Conservation (phyloP, 2,797 vertebrate genomes). For the Enteromius afrohamiltoni region DNA sequence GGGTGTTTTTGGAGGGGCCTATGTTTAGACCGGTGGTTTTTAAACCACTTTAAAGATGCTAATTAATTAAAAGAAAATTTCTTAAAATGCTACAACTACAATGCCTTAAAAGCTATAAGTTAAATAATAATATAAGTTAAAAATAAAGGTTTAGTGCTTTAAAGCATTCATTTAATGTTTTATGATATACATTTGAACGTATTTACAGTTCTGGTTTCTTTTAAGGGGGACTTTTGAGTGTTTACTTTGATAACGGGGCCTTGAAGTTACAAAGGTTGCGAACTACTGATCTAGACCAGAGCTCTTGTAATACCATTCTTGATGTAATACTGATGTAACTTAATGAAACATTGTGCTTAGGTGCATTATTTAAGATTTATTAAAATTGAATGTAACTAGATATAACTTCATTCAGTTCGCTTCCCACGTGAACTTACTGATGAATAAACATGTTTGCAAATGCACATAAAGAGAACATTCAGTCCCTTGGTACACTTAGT, state of each 20-base stretch:
- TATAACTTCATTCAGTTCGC: neutral
- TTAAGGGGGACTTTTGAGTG: neutral
- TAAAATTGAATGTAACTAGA: neutral
- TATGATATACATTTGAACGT: neutral
- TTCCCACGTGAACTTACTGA: neutral
- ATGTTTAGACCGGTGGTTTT: neutral
- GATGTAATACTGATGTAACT: constrained; percentile 10
- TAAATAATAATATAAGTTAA: too few relatives aligned
- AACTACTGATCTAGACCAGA: neutral
- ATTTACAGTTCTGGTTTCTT: neutral
- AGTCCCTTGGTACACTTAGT: neutral
- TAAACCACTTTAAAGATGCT: neutral
- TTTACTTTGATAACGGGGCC: neutral
- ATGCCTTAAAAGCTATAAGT: neutral
- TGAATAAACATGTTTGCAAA: constrained; percentile 13
- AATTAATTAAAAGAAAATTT: neutral
- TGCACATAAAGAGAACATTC: constrained; percentile 14
- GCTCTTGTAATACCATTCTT: constrained; percentile 5
- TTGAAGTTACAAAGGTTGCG: constrained; percentile 2
- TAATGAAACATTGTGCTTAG: neutral
- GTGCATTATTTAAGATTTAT: neutral
- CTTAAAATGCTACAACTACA: neutral
- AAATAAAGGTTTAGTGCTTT: neutral
- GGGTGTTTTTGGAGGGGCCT: neutral
- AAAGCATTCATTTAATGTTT: neutral